phyloP scores from a whole-genome alignment of 2,797 vertebrate species.

The Clarias laeviceps region DNA sequence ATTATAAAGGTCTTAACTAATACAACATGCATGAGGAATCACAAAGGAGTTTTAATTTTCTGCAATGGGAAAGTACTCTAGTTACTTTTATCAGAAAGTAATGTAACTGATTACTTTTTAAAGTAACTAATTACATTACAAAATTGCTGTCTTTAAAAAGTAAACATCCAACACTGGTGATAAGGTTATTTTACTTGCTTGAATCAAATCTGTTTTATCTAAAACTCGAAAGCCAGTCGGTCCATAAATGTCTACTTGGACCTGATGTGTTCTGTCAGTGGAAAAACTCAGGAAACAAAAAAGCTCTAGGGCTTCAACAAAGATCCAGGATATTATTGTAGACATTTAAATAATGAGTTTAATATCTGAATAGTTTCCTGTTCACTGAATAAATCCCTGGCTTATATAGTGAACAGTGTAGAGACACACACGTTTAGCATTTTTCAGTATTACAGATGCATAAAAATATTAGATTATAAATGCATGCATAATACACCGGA shows the following conservation, averaged over 20 bases:
- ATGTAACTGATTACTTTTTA: too few species aligned
- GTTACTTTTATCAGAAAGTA: too few species aligned
- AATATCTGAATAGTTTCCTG: background rate
- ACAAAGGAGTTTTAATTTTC: too few species aligned
- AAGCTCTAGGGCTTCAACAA: background rate
- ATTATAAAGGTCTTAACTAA: too few species aligned
- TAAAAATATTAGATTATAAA: background rate
- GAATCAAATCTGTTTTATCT: background rate
- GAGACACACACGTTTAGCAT: background rate
- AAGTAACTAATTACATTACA: too few species aligned
- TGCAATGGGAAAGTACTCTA: too few species aligned
- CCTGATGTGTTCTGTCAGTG: background rate
- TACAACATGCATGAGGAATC: too few species aligned
- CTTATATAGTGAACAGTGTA: background rate
- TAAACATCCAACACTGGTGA: too few species aligned
- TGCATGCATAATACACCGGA: background rate
- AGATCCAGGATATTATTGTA: background rate
- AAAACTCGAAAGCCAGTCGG: background rate
- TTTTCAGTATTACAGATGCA: background rate
- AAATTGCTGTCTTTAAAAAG: too few species aligned
- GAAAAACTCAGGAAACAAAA: background rate
- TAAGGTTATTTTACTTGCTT: background rate
- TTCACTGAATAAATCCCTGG: background rate
- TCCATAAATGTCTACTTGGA: background rate
- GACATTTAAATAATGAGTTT: background rate